Conservation (phyloP, 2,113 vertebrate species). For the Hemiprocne comata region DNA sequence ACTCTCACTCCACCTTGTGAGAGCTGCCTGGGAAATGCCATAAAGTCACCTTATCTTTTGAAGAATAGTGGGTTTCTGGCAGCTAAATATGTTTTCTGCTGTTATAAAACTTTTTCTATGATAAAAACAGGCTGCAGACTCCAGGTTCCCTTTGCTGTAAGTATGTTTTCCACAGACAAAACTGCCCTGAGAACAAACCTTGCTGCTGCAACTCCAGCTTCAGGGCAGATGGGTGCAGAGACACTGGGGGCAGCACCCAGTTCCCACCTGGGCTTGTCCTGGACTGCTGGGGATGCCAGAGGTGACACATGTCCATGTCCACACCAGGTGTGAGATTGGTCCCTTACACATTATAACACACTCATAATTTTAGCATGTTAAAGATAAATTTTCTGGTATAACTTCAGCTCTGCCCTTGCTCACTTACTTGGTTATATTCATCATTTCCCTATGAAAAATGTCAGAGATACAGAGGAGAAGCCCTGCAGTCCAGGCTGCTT, state of each 20-base stretch:
- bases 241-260: not conserved
- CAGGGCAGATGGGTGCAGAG: not conserved
- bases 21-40: not conserved
- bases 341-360: not conserved
- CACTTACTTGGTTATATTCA: not conserved
- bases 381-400: not conserved
- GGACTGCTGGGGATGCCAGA: too few relatives aligned
- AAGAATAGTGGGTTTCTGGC: not conserved
- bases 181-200: not conserved
- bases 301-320: not conserved
- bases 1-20: not conserved
- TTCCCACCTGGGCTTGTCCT: not conserved
- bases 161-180: not conserved
- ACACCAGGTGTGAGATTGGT: fast-evolving
- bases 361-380: not conserved
- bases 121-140: not conserved
- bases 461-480: not conserved
- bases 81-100: not conserved
- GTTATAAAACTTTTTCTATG: not conserved
- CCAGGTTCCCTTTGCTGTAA: not conserved
- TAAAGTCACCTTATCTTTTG: not conserved
- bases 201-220: not conserved
- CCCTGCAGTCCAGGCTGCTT: not conserved
- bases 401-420: not conserved
- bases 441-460: not conserved